Percentiles rank a stretch among this genome's conserved stretches.
Conservation (phyloP, 2,888 invertebrate species). For the Lamellibrachia columna region DNA sequence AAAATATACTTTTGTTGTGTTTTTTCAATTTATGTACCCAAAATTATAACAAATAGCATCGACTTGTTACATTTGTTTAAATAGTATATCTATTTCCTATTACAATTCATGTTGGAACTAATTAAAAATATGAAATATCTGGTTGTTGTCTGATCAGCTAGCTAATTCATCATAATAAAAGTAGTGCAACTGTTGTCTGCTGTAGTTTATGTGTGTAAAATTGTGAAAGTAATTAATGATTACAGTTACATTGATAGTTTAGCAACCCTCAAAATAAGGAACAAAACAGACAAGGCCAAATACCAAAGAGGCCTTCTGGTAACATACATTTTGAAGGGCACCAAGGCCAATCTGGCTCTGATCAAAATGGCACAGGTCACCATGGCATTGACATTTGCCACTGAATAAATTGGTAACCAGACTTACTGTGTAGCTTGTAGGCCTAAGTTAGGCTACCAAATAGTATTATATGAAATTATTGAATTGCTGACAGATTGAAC, state of each 20-base stretch:
- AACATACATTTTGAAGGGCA: slow-evolving; percentile 6
- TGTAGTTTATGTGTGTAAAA: no score
- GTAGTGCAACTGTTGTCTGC: neutral
- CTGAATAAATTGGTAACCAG: neutral
- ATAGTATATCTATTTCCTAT: neutral
- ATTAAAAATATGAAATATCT: neutral
- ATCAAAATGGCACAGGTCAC: neutral
- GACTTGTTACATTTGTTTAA: no score
- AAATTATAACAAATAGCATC: no score
- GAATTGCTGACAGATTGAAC: no score
- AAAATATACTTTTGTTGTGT: no score
- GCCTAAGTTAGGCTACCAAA: no score
- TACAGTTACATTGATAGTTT: neutral
- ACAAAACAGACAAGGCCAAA: neutral
- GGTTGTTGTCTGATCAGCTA: neutral
- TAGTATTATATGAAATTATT: no score
- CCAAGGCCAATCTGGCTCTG: neutral
- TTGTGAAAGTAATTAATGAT: neutral
- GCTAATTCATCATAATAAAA: neutral
- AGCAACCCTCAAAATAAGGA: neutral
- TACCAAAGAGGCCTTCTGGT: neutral
- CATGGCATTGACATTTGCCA: neutral
- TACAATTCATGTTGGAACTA: neutral
- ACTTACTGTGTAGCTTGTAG: no score
- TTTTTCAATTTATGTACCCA: no score